These are phyloP conservation scores for Amaurobius ferox DNA, from an alignment of 2,888 invertebrate species.

Conservation along the genomic window DNA sequence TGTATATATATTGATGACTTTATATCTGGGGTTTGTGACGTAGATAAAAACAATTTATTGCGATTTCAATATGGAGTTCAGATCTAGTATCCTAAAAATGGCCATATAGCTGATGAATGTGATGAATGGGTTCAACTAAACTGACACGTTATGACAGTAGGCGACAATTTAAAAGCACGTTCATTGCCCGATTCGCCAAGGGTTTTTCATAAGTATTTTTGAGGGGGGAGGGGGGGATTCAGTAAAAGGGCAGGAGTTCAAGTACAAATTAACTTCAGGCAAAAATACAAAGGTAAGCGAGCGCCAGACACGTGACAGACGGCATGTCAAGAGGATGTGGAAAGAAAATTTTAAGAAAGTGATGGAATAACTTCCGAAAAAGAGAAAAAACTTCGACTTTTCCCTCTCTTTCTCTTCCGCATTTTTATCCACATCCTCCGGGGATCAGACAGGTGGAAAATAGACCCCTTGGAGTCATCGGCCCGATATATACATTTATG, in stretches of 20 bases:
- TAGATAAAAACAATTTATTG: too few species aligned
- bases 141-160: too few species aligned
- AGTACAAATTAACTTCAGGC: too few species aligned
- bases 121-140: too few species aligned
- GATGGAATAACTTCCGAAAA: background rate
- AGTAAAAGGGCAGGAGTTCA: background rate
- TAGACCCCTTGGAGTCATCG: constrained; percentile 43
- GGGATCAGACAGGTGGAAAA: constrained; percentile 65
- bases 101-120: too few species aligned
- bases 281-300: too few species aligned
- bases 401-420: constrained; percentile 3
- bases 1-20: too few species aligned
- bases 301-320: constrained; percentile 15
- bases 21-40: too few species aligned
- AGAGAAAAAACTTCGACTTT: background rate
- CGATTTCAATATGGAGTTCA: too few species aligned
- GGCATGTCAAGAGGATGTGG: background rate
- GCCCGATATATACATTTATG: constrained; percentile 16
- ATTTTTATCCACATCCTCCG: constrained; percentile 22
- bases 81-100: too few species aligned
- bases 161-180: too few species aligned
- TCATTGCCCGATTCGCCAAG: too few species aligned
- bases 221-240: background rate
- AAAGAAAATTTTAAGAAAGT: constrained; percentile 11
- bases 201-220: background rate